Base-by-base conservation (phyloP, 2,888 invertebrate species). In the Drosophila atripex region DNA sequence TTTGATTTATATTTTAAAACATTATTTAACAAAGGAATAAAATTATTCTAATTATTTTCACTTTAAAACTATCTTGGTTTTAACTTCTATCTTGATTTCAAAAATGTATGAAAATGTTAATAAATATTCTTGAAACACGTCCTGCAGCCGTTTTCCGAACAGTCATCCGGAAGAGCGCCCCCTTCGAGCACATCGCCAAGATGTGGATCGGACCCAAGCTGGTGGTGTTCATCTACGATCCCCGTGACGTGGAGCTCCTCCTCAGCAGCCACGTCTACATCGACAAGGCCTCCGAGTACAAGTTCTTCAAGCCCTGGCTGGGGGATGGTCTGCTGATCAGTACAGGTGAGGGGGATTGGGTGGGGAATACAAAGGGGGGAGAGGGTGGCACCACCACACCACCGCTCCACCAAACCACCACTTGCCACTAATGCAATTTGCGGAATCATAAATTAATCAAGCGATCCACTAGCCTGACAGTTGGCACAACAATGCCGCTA, bases 291-390 rank as follows among this genome's bases (percentile, higher is more conserved):
- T 92, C 93, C 11, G 96, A 96, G 87, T 96, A 96, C 91, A 93
- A 94, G 80, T 95, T 96, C 92, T 96, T 96, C 92, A 94, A 95
- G 88, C 96, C 96, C 39, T 96, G 96, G 96, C 93, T 96, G 64
- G 96, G 96, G 89, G 94, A 96, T 82, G 96, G 96, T 85, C 94
- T 96, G 8, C 93, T 96, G 28, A 96, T 96, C 86, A 96, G 96
- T 80, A 94, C 95, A 75, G 96, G 96, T 94, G 55, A 73, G 59
- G 11, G 18, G 16, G 8, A 16, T n/a, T 8, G 6, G 14, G 39
- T 0, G 54, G 14, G 3, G 16, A 7, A 25, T 11, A 32, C n/a
- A 12, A 12, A 3, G 18, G n/a, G 16, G n/a, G n/a, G n/a, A n/a
- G n/a, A 1, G 3, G 9, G n/a, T 32, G 32, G 32, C 32, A 32